Conservation (phyloP, 1,140 invertebrate species). For the Brachionus angularis region DNA sequence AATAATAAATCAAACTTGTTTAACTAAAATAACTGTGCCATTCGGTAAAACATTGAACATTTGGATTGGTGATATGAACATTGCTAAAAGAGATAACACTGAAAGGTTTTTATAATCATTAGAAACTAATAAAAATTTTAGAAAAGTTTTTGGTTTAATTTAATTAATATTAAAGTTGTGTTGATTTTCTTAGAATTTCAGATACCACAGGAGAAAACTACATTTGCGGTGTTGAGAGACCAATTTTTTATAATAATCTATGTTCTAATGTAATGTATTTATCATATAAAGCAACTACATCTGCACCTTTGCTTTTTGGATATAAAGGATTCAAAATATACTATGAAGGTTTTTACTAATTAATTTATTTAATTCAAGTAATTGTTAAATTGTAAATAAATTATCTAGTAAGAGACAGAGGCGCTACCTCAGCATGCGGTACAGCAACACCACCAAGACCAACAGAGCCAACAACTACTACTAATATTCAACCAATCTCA, state of each 20-base stretch:
- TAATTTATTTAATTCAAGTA: background rate
- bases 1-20: background rate
- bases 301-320: background rate
- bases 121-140: background rate
- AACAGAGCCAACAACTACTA: too few species aligned
- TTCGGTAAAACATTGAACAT: conserved; percentile 16
- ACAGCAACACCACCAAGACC: too few species aligned
- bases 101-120: background rate
- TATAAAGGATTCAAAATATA: conserved; percentile 36
- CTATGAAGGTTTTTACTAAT: conserved; percentile 27
- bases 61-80: conserved; percentile 28
- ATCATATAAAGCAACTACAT: conserved; percentile 6
- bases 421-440: background rate
- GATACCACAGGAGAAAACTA: conserved; percentile 1
- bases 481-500: too few species aligned
- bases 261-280: conserved; percentile 31
- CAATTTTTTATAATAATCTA: conserved; percentile 1
- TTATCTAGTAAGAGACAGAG: conserved; percentile 18
- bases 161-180: too few species aligned
- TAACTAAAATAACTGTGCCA: conserved; percentile 11
- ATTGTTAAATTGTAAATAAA: background rate
- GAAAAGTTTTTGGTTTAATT: too few species aligned
- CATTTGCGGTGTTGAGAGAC: conserved; percentile 7
- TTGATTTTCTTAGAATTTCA: conserved; percentile 3
- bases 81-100: conserved; percentile 22